phyloP scores from a whole-genome alignment of 2,113 vertebrate species.

The Atrichornis clamosus region DNA sequence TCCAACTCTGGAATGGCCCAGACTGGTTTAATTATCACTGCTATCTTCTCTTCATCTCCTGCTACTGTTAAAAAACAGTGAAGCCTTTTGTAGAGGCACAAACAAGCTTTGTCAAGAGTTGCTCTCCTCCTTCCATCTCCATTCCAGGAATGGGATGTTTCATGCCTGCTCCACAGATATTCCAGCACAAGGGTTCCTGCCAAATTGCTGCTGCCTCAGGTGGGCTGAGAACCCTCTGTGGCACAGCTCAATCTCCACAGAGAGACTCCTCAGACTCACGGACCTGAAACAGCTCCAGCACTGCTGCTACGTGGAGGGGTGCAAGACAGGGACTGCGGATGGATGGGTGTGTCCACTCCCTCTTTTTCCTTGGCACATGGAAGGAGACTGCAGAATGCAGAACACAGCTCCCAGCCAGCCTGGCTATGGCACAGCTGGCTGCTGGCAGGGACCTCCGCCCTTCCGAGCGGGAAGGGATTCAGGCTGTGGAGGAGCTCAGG shows the following conservation, averaged over 20 bases:
- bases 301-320: not conserved
- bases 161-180: not conserved
- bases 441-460: not conserved
- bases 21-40: not conserved
- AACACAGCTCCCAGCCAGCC: not conserved
- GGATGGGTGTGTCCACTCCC: not conserved
- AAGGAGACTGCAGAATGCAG: not conserved
- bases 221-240: not conserved
- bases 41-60: not conserved
- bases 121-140: not conserved
- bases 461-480: not conserved
- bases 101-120: not conserved
- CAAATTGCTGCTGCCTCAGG: not conserved
- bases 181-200: no score
- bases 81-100: not conserved
- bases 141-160: not conserved
- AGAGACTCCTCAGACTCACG: not conserved
- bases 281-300: not conserved
- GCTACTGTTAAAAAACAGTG: not conserved
- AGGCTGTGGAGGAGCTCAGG: not conserved
- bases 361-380: not conserved
- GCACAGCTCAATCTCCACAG: fast-evolving
- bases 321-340: not conserved
- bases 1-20: not conserved
- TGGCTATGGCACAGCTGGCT: not conserved